Conservation (phyloP, 2,113 vertebrate species). For the Pongo pygmaeus region DNA sequence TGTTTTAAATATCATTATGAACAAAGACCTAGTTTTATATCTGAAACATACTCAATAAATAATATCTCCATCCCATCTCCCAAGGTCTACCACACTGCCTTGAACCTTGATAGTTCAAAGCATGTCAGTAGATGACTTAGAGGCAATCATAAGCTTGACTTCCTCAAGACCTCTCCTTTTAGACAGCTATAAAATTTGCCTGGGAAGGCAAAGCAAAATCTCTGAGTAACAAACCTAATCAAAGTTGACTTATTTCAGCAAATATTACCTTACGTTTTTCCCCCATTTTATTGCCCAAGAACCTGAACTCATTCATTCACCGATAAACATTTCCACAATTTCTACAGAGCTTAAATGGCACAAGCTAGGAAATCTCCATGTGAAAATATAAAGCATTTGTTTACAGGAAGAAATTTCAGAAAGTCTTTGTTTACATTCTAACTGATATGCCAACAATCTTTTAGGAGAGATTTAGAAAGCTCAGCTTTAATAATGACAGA, state of each 20-base stretch:
- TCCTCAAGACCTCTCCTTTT: neutral
- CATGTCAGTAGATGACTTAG: neutral
- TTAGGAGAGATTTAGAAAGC: neutral
- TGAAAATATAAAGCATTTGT: neutral
- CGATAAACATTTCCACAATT: neutral
- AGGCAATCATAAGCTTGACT: neutral
- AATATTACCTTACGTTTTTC: neutral
- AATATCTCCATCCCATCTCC: neutral
- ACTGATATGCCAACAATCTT: neutral
- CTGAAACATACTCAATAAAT: neutral
- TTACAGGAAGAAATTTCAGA: neutral
- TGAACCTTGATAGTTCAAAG: neutral
- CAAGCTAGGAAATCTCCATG: neutral
- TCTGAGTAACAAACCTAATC: neutral
- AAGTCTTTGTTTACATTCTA: slow-evolving; percentile 2
- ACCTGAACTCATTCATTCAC: neutral
- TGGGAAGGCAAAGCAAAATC: neutral
- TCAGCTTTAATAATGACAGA: neutral
- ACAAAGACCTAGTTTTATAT: neutral
- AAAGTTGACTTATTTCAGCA: neutral
- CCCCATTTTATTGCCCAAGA: neutral
- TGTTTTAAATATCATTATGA: neutral
- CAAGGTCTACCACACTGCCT: neutral
- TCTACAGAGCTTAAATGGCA: neutral
- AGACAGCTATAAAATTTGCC: neutral